A percentile compares a stretch with the other conserved stretches of the same genome.
phyloP scores from a whole-genome alignment of 2,888 invertebrate species.

The Bugulina stolonifera region DNA sequence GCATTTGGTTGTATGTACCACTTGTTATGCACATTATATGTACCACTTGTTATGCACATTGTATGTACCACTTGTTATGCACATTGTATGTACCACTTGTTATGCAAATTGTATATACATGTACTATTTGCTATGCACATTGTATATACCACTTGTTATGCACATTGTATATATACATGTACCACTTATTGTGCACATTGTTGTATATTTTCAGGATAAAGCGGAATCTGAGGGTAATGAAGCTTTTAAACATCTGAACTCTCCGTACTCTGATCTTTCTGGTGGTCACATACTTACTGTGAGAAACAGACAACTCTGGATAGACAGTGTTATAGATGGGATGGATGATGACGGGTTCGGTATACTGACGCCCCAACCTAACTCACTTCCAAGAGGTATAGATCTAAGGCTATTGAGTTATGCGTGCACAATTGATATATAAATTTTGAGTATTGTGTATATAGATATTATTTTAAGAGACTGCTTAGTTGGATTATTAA shows the following conservation, averaged over 20 bases:
- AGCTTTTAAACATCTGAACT: neutral
- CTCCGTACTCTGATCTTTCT: neutral
- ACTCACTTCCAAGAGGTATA: neutral
- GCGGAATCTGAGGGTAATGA: neutral
- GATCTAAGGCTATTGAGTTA: too few species aligned
- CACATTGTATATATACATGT: neutral
- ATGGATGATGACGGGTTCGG: neutral
- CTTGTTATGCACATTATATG: too few species aligned
- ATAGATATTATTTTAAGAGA: too few species aligned
- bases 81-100: too few species aligned
- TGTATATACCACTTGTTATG: neutral
- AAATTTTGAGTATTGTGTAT: too few species aligned
- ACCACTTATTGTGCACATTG: neutral
- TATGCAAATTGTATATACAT: neutral
- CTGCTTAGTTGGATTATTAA: too few species aligned
- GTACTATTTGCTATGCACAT: neutral
- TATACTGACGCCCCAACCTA: conserved; percentile 5
- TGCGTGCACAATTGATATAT: too few species aligned
- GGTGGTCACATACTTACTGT: conserved; percentile 9
- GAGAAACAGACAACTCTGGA: conserved; percentile 14
- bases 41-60: too few species aligned
- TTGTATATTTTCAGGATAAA: neutral
- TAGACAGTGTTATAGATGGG: neutral
- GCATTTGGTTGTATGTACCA: too few species aligned
- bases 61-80: too few species aligned